phyloP scores from a whole-genome alignment of 64 coral and sea anemone species.

The Porites australiensis region DNA sequence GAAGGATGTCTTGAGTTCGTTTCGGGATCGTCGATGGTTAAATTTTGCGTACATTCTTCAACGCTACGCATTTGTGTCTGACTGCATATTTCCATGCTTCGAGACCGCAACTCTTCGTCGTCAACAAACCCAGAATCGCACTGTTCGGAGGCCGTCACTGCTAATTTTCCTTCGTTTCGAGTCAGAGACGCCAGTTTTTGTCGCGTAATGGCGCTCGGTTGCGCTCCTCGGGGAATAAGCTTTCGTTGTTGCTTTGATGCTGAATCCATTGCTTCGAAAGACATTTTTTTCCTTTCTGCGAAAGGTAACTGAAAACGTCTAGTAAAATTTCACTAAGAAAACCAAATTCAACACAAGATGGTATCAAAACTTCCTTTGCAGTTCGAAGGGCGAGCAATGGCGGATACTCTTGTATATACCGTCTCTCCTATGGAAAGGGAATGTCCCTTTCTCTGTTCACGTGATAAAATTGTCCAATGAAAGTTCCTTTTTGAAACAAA shows the following conservation, averaged over 20 bases:
- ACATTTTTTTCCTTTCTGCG: neutral
- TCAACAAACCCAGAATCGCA: conserved; percentile 90
- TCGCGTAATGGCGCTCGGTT: neutral
- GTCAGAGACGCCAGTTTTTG: neutral
- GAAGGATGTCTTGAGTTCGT: conserved; percentile 16
- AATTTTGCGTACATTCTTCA: conserved; percentile 33
- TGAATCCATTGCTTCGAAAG: conserved; percentile 2
- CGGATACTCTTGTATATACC: conserved; percentile 51
- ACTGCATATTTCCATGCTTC: conserved; percentile 25
- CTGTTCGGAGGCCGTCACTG: conserved; percentile 28
- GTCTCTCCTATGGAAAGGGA: neutral
- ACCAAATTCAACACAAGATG: neutral
- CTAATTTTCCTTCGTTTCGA: neutral
- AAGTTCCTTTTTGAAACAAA: neutral
- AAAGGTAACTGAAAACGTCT: neutral
- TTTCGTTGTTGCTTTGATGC: conserved; percentile 16
- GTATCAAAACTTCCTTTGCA: neutral
- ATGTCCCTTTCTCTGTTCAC: conserved; percentile 47
- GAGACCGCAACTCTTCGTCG: conserved; percentile 48
- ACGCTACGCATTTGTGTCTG: neutral
- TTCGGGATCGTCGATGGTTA: conserved; percentile 21
- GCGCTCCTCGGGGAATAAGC: conserved; percentile 51
- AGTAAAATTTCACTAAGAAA: neutral
- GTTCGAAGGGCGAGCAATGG: conserved; percentile 35
- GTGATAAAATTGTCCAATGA: conserved; percentile 39